Conservation (phyloP, 2,888 invertebrate species). For the Leptinotarsa tumamoca region DNA sequence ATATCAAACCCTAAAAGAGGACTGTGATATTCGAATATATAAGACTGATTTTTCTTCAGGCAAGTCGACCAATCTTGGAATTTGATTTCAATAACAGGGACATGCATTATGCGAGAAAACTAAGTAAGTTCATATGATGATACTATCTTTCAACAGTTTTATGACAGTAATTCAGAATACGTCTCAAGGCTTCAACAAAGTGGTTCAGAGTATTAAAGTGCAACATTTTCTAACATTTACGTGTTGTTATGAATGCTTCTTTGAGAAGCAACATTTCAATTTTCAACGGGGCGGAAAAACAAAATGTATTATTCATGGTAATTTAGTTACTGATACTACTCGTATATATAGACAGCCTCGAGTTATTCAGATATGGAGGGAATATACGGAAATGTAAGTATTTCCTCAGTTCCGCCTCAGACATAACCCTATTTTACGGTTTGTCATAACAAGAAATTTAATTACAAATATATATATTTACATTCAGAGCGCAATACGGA, state of each 20-base stretch:
- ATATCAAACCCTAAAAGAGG: too few species aligned
- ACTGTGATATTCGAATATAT: too few species aligned
- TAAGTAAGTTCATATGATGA: background rate
- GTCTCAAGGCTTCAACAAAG: background rate
- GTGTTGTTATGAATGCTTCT: slow-evolving; percentile 16
- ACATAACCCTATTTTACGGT: slow-evolving; percentile 37
- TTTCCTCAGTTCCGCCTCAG: slow-evolving; percentile 34
- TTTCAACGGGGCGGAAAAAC: slow-evolving; percentile 37
- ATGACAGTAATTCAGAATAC: slow-evolving; percentile 1
- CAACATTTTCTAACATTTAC: slow-evolving; percentile 11
- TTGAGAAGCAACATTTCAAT: slow-evolving; percentile 29
- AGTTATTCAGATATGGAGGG: slow-evolving; percentile 36
- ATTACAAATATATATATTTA: slow-evolving; percentile 40
- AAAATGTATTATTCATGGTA: slow-evolving; percentile 41
- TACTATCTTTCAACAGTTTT: background rate
- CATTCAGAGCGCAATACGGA: slow-evolving; percentile 30
- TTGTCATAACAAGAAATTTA: slow-evolving; percentile 40
- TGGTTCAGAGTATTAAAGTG: background rate
- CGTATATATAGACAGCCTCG: slow-evolving; percentile 36
- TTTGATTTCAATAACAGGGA: too few species aligned
- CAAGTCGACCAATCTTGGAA: too few species aligned
- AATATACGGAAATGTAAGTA: slow-evolving; percentile 33
- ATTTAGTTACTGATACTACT: slow-evolving; percentile 34
- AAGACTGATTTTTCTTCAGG: too few species aligned
- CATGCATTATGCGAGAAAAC: background rate